Conservation (phyloP, 1,140 invertebrate species). For the Drosophila kurseongensis region DNA sequence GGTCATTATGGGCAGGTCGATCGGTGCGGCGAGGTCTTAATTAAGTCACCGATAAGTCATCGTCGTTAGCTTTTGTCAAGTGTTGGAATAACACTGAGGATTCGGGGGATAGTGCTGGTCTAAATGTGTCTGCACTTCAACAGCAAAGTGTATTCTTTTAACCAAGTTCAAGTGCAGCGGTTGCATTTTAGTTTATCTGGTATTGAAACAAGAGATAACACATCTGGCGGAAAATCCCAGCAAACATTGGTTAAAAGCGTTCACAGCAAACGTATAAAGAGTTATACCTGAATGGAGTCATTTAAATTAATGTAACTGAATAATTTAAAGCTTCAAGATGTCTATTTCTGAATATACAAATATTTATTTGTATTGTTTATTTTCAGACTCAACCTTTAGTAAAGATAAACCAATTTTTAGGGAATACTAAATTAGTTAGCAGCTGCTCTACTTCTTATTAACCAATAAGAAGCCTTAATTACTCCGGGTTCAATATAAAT, state of each 20-base stretch:
- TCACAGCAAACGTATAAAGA: too few relatives aligned
- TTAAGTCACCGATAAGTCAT: slow-evolving; percentile 46
- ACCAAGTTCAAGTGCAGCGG: neutral
- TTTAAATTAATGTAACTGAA: too few relatives aligned
- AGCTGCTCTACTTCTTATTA: too few relatives aligned
- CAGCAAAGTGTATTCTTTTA: neutral
- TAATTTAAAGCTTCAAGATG: too few relatives aligned
- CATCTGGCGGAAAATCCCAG: slow-evolving; percentile 10
- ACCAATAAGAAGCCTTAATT: too few relatives aligned
- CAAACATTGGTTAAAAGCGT: slow-evolving; percentile 4
- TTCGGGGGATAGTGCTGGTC: neutral
- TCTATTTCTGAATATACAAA: too few relatives aligned
- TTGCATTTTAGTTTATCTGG: slow-evolving; percentile 10
- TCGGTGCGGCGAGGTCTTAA: slow-evolving; percentile 33
- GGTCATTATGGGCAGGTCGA: slow-evolving; percentile 50
- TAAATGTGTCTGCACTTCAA: neutral
- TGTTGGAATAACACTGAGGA: neutral
- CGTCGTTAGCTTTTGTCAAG: slow-evolving; percentile 13
- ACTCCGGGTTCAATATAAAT: neutral
- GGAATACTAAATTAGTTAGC: too few relatives aligned
- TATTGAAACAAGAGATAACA: slow-evolving; percentile 1
- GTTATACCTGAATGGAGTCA: too few relatives aligned
- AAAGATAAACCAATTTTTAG: too few relatives aligned
- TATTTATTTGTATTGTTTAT: too few relatives aligned
- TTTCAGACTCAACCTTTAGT: too few relatives aligned